Evolutionary conservation across 2,888 invertebrate genomes (phyloP).

Genomic region (Harpalus rubripes): DNA sequence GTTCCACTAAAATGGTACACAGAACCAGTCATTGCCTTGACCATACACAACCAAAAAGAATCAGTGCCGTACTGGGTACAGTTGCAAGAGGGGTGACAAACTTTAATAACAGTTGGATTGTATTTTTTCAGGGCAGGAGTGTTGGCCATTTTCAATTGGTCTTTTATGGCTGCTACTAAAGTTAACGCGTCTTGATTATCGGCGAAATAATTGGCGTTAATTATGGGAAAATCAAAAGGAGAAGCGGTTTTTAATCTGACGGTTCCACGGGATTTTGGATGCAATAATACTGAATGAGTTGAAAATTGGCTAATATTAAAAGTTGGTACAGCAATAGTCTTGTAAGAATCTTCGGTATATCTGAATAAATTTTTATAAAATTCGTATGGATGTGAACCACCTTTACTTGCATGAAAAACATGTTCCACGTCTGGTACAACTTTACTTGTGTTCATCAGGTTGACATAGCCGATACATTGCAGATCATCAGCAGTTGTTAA

Average conservation of each 20-base stretch:
- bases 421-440: slow-evolving; percentile 71
- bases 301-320: slow-evolving; percentile 68
- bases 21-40: slow-evolving; percentile 81
- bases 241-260: slow-evolving; percentile 78
- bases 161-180: slow-evolving; percentile 79
- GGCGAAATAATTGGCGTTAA: slow-evolving; percentile 81
- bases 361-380: slow-evolving; percentile 69
- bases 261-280: slow-evolving; percentile 78
- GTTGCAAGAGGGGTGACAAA: slow-evolving; percentile 79
- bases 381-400: slow-evolving; percentile 63
- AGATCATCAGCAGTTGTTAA: slow-evolving; percentile 70
- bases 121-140: slow-evolving; percentile 78
- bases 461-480: slow-evolving; percentile 69
- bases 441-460: slow-evolving; percentile 68
- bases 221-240: slow-evolving; percentile 80
- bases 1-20: slow-evolving; percentile 85
- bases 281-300: slow-evolving; percentile 79
- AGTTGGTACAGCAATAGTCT: slow-evolving; percentile 56
- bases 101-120: slow-evolving; percentile 80
- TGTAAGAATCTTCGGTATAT: slow-evolving; percentile 71
- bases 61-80: slow-evolving; percentile 79
- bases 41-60: slow-evolving; percentile 83
- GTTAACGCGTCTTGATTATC: slow-evolving; percentile 74
- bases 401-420: slow-evolving; percentile 67
- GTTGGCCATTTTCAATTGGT: slow-evolving; percentile 76